Base-by-base conservation (phyloP, 1,140 invertebrate genomes). In the Drosophila sturtevanti region DNA sequence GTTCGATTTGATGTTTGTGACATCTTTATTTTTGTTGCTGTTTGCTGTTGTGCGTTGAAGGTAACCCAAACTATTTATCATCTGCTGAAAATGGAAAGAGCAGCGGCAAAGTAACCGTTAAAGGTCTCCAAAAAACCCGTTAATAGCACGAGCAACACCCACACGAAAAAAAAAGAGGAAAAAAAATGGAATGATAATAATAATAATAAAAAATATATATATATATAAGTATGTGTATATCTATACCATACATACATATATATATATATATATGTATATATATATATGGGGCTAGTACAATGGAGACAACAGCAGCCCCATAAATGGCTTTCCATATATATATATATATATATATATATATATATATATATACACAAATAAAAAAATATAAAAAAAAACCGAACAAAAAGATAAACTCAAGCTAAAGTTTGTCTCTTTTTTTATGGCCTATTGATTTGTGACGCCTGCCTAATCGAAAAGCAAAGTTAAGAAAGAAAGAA, bases 91-190 rank as follows among this genome's bases (percentile, higher is more conserved):
- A 48, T 48, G 41, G 41, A 81, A 85, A 77, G 78, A 78, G 81
- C 66, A 27, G 60, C 35, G 21, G 22, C 73, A 71, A 71, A 69
- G 82, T 86, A 86, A 86, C 82, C 82, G 82, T 82, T 86, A 87
- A 86, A 77, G 79, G 41, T 48, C 82, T 72, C 75, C 61, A 81
- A 81, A 86, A 86, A 86, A 79, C 82, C 82, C 82, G 82, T 86
- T 87, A 86, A 86, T 68, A 86, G 82, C 82, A 86, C 79, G 82
- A 82, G 79, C 75, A 81, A 87, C 82, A 82, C 82, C 82, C 82
- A 86, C 81, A 79, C 72, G 34, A 37, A 55, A 37, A 21, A 72
- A 35, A 34, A 27, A 21, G 27, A 72, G 60, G 55, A 63, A 70
- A 61, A 41, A 70, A 41, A 37, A 22, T 21, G 41, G 16, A 48